Percentiles rank a stretch among this genome's conserved stretches.
phyloP scores from a whole-genome alignment of 2,888 invertebrate genomes.

The Macaria notata region DNA sequence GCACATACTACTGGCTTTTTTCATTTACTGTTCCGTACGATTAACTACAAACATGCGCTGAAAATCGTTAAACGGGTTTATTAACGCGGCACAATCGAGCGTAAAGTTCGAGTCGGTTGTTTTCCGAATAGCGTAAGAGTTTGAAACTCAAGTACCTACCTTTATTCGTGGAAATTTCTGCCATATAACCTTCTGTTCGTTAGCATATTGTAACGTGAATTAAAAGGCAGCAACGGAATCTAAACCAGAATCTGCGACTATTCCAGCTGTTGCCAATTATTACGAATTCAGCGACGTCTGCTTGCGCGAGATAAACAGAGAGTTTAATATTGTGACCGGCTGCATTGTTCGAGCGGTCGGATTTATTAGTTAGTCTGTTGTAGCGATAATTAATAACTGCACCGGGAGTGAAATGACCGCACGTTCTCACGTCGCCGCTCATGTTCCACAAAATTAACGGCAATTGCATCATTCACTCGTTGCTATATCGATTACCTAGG shows the following conservation, averaged over 20 bases:
- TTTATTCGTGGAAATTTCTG: too few species aligned
- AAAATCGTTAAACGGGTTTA: constrained; percentile 3
- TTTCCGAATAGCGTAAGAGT: not conserved
- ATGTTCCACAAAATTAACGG: constrained; percentile 10
- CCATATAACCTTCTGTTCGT: too few species aligned
- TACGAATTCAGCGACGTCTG: constrained; percentile 28
- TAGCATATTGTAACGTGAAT: not conserved
- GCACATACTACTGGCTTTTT: constrained; percentile 7
- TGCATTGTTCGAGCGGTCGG: constrained; percentile 17
- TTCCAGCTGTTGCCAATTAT: constrained; percentile 29
- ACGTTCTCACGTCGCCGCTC: constrained; percentile 10
- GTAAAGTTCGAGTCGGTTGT: not conserved
- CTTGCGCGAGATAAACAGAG: constrained; percentile 21
- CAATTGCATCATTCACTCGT: not conserved
- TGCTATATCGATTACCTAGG: not conserved
- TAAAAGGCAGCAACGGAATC: not conserved
- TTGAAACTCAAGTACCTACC: not conserved
- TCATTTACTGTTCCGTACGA: constrained; percentile 10
- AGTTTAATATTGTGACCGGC: constrained; percentile 27
- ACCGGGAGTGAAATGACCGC: constrained; percentile 11
- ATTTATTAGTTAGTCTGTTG: constrained; percentile 31
- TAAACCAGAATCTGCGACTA: constrained; percentile 14
- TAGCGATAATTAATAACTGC: constrained; percentile 25
- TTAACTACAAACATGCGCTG: constrained; percentile 14
- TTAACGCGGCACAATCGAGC: not conserved